Evolutionary conservation across 2,888 invertebrate genomes (phyloP).

Genomic region (Netelia fuscicornis): DNA sequence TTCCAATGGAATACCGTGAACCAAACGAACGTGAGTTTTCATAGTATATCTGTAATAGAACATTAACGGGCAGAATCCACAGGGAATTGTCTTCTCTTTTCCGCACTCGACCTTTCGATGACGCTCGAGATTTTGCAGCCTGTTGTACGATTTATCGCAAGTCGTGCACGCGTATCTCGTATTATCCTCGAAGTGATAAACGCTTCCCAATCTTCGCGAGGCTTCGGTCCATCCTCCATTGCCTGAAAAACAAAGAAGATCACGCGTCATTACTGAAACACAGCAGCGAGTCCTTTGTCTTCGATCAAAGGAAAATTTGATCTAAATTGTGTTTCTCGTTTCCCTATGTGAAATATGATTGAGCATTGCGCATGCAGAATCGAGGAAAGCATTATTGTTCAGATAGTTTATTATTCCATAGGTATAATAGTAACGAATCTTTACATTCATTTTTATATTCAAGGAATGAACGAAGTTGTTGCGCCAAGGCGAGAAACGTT

Average conservation of each 20-base stretch:
- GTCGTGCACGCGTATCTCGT: conserved; percentile 10
- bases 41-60: conserved; percentile 84
- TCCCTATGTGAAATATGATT: not conserved
- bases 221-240: not conserved
- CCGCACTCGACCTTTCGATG: conserved; percentile 72
- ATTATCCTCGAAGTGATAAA: not conserved
- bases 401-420: conserved; percentile 1
- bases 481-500: not conserved
- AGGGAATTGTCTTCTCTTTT: conserved; percentile 82
- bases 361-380: not conserved
- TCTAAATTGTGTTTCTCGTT: not conserved
- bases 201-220: too few species aligned
- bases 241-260: not conserved
- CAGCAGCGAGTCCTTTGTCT: not conserved
- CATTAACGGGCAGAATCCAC: conserved; percentile 81
- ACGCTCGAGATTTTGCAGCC: conserved; percentile 71
- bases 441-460: not conserved
- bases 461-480: not conserved
- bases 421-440: not conserved
- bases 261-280: not conserved
- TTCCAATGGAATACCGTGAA: conserved; percentile 18
- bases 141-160: conserved; percentile 72
- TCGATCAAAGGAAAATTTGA: not conserved
- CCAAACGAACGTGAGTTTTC: conserved; percentile 81
- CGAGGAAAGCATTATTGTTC: not conserved